Conservation (phyloP, 1,140 invertebrate species). For the Bombus haemorrhoidalis region DNA sequence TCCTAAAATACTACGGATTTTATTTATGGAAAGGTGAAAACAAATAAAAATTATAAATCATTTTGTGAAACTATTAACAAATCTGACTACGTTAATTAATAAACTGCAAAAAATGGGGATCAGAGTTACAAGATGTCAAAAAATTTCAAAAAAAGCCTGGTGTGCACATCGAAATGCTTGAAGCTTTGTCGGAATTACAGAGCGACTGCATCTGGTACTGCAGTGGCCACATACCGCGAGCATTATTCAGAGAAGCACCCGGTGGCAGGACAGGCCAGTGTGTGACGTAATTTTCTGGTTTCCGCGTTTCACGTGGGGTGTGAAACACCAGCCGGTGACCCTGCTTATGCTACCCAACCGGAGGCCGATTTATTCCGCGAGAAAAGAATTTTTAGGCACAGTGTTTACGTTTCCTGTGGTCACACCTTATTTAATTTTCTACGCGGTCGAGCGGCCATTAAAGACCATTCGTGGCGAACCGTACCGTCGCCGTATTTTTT, state of each 20-base stretch:
- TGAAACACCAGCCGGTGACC: neutral
- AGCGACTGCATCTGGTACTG: slow-evolving; percentile 64
- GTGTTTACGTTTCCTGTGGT: slow-evolving; percentile 45
- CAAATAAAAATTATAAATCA: too few relatives aligned
- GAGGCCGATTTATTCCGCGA: slow-evolving; percentile 37
- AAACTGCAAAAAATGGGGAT: neutral
- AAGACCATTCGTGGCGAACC: slow-evolving; percentile 44
- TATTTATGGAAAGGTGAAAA: too few relatives aligned
- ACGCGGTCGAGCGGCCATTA: slow-evolving; percentile 17
- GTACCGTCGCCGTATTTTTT: slow-evolving; percentile 12
- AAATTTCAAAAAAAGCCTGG: neutral
- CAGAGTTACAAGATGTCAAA: neutral
- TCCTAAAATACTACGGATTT: too few relatives aligned
- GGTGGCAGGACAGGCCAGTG: slow-evolving; percentile 37
- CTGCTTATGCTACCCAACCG: slow-evolving; percentile 15
- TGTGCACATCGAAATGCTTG: slow-evolving; percentile 34
- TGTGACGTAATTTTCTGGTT: slow-evolving; percentile 75
- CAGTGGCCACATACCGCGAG: slow-evolving; percentile 70
- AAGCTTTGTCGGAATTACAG: slow-evolving; percentile 43
- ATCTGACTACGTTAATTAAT: neutral
- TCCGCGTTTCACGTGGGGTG: slow-evolving; percentile 58
- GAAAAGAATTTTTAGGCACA: slow-evolving; percentile 47
- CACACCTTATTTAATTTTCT: slow-evolving; percentile 52
- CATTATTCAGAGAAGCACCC: slow-evolving; percentile 72
- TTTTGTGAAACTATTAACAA: too few relatives aligned